Evolutionary conservation across 1,140 invertebrate species (phyloP).

Genomic region (Nasonia longicornis): DNA sequence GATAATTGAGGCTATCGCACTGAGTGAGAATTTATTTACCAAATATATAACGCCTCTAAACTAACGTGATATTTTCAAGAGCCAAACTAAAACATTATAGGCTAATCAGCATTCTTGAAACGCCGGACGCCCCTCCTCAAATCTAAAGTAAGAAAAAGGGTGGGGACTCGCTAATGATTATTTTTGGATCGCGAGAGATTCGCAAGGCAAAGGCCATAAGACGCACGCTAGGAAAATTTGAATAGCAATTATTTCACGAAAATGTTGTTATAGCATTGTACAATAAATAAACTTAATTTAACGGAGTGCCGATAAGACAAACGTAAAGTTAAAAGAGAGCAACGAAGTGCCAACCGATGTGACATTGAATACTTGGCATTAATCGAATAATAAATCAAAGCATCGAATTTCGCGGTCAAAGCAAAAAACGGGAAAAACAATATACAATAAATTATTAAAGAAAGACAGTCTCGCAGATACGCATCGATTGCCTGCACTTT

Average conservation of each 20-base stretch:
- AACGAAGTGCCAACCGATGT: neutral
- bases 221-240: neutral
- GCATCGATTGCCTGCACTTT: neutral
- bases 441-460: neutral
- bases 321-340: too few species aligned
- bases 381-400: neutral
- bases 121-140: neutral
- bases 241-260: too few species aligned
- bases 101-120: conserved; percentile 3
- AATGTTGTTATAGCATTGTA: too few species aligned
- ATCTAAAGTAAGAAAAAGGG: neutral
- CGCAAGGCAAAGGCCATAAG: neutral
- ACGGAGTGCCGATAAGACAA: too few species aligned
- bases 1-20: too few species aligned
- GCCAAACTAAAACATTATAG: neutral
- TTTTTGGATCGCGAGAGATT: neutral
- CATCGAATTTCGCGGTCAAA: too few species aligned
- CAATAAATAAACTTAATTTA: too few species aligned
- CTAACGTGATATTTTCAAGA: neutral
- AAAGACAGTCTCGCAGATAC: neutral
- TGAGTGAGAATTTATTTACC: too few species aligned
- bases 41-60: neutral
- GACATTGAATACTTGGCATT: neutral
- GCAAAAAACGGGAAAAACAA: neutral
- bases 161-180: neutral